Conservation (phyloP, 2,888 invertebrate species). For the Elegia similella region DNA sequence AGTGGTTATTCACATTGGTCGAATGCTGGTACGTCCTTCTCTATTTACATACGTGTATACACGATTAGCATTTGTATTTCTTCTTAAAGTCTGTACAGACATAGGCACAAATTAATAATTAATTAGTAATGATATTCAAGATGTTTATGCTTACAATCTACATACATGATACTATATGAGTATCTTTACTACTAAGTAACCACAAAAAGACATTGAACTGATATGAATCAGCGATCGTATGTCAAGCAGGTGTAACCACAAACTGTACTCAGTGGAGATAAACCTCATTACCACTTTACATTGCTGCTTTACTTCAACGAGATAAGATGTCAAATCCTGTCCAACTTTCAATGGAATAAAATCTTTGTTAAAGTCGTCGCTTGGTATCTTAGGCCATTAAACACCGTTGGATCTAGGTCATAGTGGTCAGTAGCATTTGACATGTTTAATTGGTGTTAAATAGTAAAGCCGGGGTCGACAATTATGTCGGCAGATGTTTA, state of each 20-base stretch:
- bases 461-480: constrained; percentile 28
- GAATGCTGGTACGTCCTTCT: no score
- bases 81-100: no score
- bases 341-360: not conserved
- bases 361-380: not conserved
- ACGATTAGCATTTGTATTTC: no score
- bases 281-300: not conserved
- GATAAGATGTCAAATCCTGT: not conserved
- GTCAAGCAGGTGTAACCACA: constrained; percentile 17
- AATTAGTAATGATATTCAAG: no score
- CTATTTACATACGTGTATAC: no score
- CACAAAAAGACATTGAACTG: constrained; percentile 6
- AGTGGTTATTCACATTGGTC: no score
- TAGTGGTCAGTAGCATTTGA: constrained; percentile 23
- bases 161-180: not conserved
- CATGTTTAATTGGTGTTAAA: constrained; percentile 30
- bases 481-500: constrained; percentile 23
- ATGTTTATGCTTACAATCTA: no score
- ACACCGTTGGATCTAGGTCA: not conserved
- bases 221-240: constrained; percentile 16
- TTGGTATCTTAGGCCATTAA: not conserved
- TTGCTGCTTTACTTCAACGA: not conserved
- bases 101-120: no score
- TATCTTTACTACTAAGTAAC: not conserved
- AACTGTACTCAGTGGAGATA: not conserved